Conservation (phyloP, 1,140 invertebrate species). For the Ooceraea biroi region DNA sequence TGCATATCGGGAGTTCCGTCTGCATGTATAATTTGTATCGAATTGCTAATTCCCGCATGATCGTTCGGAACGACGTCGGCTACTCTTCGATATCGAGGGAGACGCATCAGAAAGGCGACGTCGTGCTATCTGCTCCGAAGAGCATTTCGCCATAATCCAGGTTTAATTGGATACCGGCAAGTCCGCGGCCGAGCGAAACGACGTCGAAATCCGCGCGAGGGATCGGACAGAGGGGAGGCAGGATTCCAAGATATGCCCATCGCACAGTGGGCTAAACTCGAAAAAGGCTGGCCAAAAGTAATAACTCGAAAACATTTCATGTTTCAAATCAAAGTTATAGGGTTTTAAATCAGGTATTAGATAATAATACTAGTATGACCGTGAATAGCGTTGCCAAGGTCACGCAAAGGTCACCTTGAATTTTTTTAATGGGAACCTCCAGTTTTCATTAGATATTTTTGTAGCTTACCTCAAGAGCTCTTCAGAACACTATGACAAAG, state of each 20-base stretch:
- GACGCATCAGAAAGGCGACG: slow-evolving; percentile 30
- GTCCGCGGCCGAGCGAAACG: not conserved
- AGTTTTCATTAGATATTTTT: too few species aligned
- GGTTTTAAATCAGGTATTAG: too few species aligned
- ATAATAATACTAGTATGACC: too few species aligned
- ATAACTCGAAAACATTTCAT: too few species aligned
- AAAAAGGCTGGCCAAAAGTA: too few species aligned
- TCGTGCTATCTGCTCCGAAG: slow-evolving; percentile 27
- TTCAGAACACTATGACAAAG: too few species aligned
- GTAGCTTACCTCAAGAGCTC: too few species aligned
- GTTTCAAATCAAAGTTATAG: too few species aligned
- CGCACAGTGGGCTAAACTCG: too few species aligned
- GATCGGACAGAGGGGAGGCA: not conserved
- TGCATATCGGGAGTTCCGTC: slow-evolving; percentile 18
- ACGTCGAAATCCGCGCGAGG: not conserved
- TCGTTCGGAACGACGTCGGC: slow-evolving; percentile 14
- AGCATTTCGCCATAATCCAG: slow-evolving; percentile 56
- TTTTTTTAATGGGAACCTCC: too few species aligned
- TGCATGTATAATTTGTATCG: slow-evolving; percentile 40
- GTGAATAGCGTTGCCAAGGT: too few species aligned
- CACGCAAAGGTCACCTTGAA: too few species aligned
- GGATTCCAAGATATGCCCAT: slow-evolving; percentile 16
- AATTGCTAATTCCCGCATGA: slow-evolving; percentile 45
- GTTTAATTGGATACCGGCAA: slow-evolving; percentile 27
- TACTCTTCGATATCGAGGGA: not conserved